phyloP scores from a whole-genome alignment of 2,113 vertebrate genomes.

The Microcebus jonahi region DNA sequence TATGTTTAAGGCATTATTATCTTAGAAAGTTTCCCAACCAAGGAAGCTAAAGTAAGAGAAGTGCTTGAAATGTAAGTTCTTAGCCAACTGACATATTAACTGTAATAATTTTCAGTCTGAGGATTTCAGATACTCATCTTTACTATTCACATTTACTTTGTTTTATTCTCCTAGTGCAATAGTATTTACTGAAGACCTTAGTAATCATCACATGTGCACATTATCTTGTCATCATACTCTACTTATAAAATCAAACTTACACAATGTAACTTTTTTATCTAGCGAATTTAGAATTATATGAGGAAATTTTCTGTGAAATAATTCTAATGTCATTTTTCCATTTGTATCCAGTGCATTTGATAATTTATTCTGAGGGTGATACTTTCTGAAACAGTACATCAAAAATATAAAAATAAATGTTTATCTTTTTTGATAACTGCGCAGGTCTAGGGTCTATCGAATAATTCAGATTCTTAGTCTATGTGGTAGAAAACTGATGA shows the following conservation, averaged over 20 bases:
- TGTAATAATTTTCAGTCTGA: neutral
- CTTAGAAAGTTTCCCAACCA: neutral
- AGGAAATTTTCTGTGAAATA: conserved; percentile 8
- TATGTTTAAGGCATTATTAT: neutral
- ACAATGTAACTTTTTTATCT: neutral
- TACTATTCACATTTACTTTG: neutral
- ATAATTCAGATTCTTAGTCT: neutral
- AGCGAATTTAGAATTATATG: conserved; percentile 39
- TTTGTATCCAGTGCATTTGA: neutral
- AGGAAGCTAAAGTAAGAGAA: neutral
- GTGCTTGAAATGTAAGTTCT: neutral
- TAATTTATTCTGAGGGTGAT: conserved; percentile 24
- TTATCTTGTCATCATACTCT: neutral
- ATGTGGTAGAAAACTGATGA: neutral
- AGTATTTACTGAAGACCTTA: neutral
- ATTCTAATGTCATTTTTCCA: neutral
- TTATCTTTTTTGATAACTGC: neutral
- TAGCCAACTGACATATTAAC: neutral
- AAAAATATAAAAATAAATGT: neutral
- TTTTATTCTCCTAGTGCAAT: neutral
- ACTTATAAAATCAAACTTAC: neutral
- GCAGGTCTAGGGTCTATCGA: neutral
- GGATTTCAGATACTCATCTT: neutral
- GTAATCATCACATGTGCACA: neutral
- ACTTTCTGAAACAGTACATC: conserved; percentile 16